Conservation (phyloP, 35 echinoderm and acorn worm genomes). For the Apostichopus japonicus region DNA sequence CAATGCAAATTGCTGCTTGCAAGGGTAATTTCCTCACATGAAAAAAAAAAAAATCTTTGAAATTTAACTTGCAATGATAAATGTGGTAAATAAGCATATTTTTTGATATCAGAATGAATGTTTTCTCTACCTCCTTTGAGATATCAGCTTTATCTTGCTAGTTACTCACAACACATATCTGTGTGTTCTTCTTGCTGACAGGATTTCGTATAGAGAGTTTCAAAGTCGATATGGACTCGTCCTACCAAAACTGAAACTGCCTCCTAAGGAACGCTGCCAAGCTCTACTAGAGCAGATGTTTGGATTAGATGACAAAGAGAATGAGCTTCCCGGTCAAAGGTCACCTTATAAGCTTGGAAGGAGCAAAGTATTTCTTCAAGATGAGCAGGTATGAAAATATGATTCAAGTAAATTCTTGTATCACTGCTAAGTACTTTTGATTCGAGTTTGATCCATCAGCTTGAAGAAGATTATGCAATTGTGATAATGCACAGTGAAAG, state of each 20-base stretch:
- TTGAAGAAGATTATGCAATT: neutral
- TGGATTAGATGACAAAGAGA: slow-evolving; percentile 82
- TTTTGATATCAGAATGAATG: neutral
- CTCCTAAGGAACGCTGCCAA: slow-evolving; percentile 41
- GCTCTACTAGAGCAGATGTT: slow-evolving; percentile 63
- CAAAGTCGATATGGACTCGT: slow-evolving; percentile 61
- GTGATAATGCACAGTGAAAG: neutral
- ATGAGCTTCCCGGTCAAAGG: slow-evolving; percentile 28
- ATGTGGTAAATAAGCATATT: no score
- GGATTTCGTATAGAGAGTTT: slow-evolving; percentile 75
- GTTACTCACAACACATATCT: no score
- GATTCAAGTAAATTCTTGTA: neutral
- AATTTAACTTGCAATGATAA: no score
- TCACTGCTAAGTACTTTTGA: no score
- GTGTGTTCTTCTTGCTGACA: slow-evolving; percentile 22
- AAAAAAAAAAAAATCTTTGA: no score
- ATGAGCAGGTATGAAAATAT: slow-evolving; percentile 68
- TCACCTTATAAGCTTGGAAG: slow-evolving; percentile 69
- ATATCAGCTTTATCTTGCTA: no score
- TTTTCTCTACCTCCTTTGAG: neutral
- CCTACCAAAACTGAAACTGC: neutral
- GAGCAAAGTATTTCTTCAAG: slow-evolving; percentile 83
- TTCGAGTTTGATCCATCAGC: no score
- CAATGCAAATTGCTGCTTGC: no score
- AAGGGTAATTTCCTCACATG: no score